Base-by-base conservation (phyloP, 2,113 vertebrate genomes). In the Corydoras maculifer region DNA sequence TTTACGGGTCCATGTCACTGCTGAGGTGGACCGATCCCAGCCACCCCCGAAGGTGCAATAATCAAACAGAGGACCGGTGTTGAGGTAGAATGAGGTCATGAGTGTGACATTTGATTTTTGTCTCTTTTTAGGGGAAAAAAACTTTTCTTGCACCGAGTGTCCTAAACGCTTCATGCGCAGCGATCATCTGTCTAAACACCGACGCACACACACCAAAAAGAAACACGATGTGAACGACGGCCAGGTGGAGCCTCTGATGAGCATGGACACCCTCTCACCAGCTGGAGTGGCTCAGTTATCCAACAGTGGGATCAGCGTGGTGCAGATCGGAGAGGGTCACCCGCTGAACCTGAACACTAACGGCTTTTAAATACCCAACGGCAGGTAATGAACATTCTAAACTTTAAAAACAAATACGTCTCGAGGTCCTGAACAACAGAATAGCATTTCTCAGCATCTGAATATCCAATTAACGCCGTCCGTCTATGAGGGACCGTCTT, bases 101-200 rank as follows among this genome's bases (percentile, higher is more conserved):
- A 25, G 18, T 25, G 18, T 25, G 18, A 25, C 18, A 25, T 25
- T 25, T 25, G 18, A 25, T 13, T 65, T 58, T 43, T 51, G 10
- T 62, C 58, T 75, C 4, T 80, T 32, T 57, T 5, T 77, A 97
- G 96, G 96, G 53, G 95, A 98, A 83, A 98, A 98, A 85, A 94
- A 93, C 50, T 98, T 98, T 81, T 81, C 84, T 3, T 98, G 95
- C 62, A 71, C 93, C 0, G 93, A 97, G 75, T 98, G 96, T 77
- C 93, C 94, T 68, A 97, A 98, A 66, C 93, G 94, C 81, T 98
- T 98, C 86, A 98, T 97, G 95, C 91, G 95, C 55, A 98, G 95
- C 48, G 94, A 98, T 80, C 95, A 98, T 69, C 91, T 98, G 75
- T 97, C 95, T 75, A 98, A 97, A 78, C 94, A 97, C 87, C 88